A percentile compares a stretch with the other conserved stretches of the same genome.
Evolutionary conservation across 2,888 invertebrate genomes (phyloP).

Genomic region (Ophioninae sp.): DNA sequence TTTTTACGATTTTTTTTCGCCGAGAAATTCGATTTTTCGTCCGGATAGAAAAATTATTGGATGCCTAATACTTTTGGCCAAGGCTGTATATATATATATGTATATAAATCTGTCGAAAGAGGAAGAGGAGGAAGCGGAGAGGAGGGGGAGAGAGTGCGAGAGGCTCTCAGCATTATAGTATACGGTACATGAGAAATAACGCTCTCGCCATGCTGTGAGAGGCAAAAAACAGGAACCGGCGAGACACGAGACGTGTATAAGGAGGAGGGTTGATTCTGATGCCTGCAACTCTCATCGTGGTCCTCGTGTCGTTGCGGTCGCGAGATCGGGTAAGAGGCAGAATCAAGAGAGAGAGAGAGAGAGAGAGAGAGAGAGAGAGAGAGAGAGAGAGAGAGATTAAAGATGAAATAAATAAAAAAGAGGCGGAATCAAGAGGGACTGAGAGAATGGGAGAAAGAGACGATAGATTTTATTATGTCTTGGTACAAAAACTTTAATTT

Average conservation of each 20-base stretch:
- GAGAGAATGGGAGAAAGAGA: too few species aligned
- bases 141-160: not conserved
- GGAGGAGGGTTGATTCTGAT: constrained; percentile 27
- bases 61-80: constrained; percentile 48
- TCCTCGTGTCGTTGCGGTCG: constrained; percentile 25
- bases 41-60: too few species aligned
- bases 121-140: not conserved
- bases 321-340: constrained; percentile 2
- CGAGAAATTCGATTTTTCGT: too few species aligned
- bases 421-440: too few species aligned
- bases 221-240: constrained; percentile 40
- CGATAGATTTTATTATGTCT: too few species aligned
- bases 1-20: too few species aligned
- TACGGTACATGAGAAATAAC: constrained; percentile 39
- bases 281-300: constrained; percentile 34
- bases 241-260: constrained; percentile 37
- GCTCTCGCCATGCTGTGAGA: constrained; percentile 27
- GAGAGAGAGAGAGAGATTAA: too few species aligned
- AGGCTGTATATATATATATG: constrained; percentile 19
- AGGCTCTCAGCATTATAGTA: constrained; percentile 8
- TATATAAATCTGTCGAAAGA: constrained; percentile 26
- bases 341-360: not conserved
- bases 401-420: too few species aligned
- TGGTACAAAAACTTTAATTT: too few species aligned
- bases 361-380: not conserved